Base-by-base conservation (phyloP, 2,113 vertebrate species). In the Rhea pennata region DNA sequence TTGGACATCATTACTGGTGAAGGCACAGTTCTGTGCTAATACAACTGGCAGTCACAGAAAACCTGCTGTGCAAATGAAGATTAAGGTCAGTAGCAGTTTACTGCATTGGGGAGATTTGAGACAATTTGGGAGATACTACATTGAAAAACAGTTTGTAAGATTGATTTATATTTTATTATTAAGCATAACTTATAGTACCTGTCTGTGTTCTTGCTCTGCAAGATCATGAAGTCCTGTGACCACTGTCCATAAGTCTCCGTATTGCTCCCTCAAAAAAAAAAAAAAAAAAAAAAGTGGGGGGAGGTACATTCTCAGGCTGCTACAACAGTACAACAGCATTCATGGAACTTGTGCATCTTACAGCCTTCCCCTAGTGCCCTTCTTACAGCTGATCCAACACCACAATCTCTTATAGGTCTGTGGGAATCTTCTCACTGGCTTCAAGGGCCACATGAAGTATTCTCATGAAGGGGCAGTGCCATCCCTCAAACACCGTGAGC, bases 191-290 rank as follows among this genome's bases (percentile, higher is more conserved):
- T 72, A 58, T 1, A 66, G 36, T 92, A 97, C 96, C 97, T 98
- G 97, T 82, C 66, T 92, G 27, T 94, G 62, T 26, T 93, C 93
- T 73, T 87, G 59, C 3, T 84, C 88, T 73, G 74, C 64, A 51
- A 97, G 77, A 73, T 98, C 92, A 44, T 96, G 94, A 61, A 91
- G n/a, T 56, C 95, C 96, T 12, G 88, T 85, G 40, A 90, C 93
- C 26, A 97, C 95, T 64, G 70, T 88, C 93, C 95, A 88, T 22
- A 89, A 31, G 27, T 85, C 76, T n/a, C n/a, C 58, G 48, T 91
- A 84, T 15, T 53, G 48, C 54, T 95, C 74, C 69, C 96, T 97
- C 12, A 65, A 81, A 36, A 56, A 33, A 80, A 56, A 82, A 72
- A 21, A 72, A 59, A 77, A 62, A 36, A 3, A 6, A 14, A 15